Conservation (phyloP, 2,888 invertebrate species). For the Cynaeus angustus region DNA sequence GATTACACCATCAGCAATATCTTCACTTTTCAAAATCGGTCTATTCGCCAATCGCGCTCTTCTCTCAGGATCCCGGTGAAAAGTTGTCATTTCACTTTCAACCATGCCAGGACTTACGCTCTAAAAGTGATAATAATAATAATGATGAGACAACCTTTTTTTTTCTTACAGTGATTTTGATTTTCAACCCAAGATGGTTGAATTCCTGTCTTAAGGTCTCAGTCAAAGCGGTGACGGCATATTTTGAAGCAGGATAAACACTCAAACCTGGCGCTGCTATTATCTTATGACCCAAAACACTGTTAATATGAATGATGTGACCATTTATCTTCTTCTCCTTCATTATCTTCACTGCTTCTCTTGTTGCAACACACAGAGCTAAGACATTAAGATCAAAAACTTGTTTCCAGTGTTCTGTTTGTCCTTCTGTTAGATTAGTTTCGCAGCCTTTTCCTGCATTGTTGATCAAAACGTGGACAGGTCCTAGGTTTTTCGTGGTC, state of each 20-base stretch:
- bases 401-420: slow-evolving; percentile 28
- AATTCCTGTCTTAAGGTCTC: slow-evolving; percentile 49
- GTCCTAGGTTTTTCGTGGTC: slow-evolving; percentile 54
- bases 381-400: slow-evolving; percentile 49
- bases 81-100: slow-evolving; percentile 6
- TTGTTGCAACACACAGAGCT: slow-evolving; percentile 45
- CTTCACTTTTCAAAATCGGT: slow-evolving; percentile 43
- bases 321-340: slow-evolving; percentile 46
- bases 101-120: slow-evolving; percentile 43
- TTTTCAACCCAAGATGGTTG: slow-evolving; percentile 35
- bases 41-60: slow-evolving; percentile 18
- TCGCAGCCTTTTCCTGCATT: too few relatives aligned
- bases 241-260: slow-evolving; percentile 46
- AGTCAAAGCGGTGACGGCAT: slow-evolving; percentile 47
- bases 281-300: slow-evolving; percentile 48
- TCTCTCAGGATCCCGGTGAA: slow-evolving; percentile 31
- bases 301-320: slow-evolving; percentile 52
- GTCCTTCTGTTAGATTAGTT: slow-evolving; percentile 47
- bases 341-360: slow-evolving; percentile 52
- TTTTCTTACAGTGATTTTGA: slow-evolving; percentile 49
- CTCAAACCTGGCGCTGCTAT: slow-evolving; percentile 22
- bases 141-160: too few relatives aligned
- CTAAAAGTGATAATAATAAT: slow-evolving; percentile 38
- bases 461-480: slow-evolving; percentile 56
- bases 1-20: slow-evolving; percentile 47